Evolutionary conservation across 2,113 vertebrate species (phyloP).

Genomic region (Apteryx owenii): DNA sequence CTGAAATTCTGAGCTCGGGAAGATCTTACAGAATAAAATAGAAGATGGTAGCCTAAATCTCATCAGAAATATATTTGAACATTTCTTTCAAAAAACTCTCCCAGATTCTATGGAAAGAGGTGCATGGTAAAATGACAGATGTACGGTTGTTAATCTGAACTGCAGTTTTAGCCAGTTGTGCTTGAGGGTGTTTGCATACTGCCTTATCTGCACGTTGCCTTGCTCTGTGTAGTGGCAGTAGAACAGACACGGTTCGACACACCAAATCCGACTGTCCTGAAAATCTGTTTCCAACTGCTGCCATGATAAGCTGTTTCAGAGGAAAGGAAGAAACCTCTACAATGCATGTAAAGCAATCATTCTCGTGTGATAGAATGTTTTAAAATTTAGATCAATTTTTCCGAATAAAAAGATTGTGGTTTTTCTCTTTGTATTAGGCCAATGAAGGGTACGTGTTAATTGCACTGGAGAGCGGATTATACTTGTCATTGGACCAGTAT

Average conservation of each 20-base stretch:
- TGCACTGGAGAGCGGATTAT: not conserved
- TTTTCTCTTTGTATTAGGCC: not conserved
- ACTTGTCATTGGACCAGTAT: not conserved
- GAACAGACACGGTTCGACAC: not conserved
- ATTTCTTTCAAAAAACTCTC: not conserved
- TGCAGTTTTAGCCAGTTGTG: not conserved
- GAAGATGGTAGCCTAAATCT: not conserved
- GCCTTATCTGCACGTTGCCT: not conserved
- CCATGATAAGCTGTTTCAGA: not conserved
- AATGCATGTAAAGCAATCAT: not conserved
- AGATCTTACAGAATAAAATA: not conserved
- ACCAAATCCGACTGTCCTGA: not conserved
- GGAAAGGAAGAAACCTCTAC: not conserved
- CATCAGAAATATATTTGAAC: not conserved
- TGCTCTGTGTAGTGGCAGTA: not conserved
- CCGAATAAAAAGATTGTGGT: rapidly evolving
- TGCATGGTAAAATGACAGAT: not conserved
- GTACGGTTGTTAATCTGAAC: not conserved
- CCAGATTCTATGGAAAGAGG: not conserved
- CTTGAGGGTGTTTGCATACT: not conserved
- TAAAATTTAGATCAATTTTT: not conserved
- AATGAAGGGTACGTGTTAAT: not conserved
- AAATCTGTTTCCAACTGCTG: not conserved
- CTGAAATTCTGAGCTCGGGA: not conserved
- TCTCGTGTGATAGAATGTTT: not conserved